Base-by-base conservation (phyloP, 2,113 vertebrate genomes). In the Philantomba maxwellii region DNA sequence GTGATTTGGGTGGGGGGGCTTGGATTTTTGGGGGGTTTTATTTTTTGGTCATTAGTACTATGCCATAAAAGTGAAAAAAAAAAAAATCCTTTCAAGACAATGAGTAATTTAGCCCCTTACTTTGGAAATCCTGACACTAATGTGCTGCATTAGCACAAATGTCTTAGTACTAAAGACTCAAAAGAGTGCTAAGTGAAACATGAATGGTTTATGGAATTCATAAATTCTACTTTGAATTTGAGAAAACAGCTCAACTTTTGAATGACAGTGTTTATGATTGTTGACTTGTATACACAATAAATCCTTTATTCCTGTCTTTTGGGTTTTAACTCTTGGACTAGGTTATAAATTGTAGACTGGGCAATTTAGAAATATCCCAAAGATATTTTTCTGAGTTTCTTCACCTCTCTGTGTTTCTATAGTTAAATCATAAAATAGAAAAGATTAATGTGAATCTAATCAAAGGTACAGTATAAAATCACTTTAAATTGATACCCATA, bases 51-150 rank as follows among this genome's bases (percentile, higher is more conserved):
- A 39, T 89, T 93, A 87, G 16, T 36, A n/a, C 57, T 60, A 43
- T 84, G 21, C 21, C 23, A 21, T 94, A 91, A 93, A 95, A 95
- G 26, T 94, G 49, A 87, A 96, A 95, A 93, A 94, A 93, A 81
- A 21, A 90, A 82, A 83, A 45, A 7, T 45, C 78, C 80, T 97
- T 88, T 91, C 62, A 95, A 94, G 45, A 95, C 51, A 95, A 75
- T 93, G 53, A 87, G 10, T 93, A 95, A 93, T 95, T 94, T 75
- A 96, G 57, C 15, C 26, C 78, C 47, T 83, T 91, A 53, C 87
- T 97, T 97, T 96, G 86, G 78, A 95, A 97, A 96, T 91, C 80
- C 57, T 96, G 91, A 95, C 75, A 92, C 57, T 85, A 92, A 92
- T 80, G 73, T 88, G 45, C 47, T 92, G 13, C 45, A 58, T 95